Evolutionary conservation across 2,888 invertebrate genomes (phyloP).

Genomic region (Leucophenga montana): DNA sequence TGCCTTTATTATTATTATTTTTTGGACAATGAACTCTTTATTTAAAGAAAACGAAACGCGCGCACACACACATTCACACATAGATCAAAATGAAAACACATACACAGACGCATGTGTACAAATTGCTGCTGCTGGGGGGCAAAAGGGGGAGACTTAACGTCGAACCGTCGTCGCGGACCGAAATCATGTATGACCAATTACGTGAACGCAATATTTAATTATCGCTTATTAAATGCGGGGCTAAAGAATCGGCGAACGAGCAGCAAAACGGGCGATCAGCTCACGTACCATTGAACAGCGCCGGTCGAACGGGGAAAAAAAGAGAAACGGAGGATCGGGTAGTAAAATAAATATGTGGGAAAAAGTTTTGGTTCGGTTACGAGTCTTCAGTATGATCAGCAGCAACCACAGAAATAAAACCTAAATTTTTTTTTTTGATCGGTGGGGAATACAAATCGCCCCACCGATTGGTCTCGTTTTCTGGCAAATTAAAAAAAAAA

Average conservation of each 20-base stretch:
- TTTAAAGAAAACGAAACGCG: conserved; percentile 26
- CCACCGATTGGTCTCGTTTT: too few species aligned
- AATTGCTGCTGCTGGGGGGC: not conserved
- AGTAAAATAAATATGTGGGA: too few species aligned
- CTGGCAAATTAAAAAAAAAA: too few species aligned
- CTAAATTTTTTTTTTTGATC: too few species aligned
- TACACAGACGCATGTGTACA: not conserved
- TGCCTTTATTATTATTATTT: conserved; percentile 32
- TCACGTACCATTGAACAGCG: conserved; percentile 14
- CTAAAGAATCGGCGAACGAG: not conserved
- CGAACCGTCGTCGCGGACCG: not conserved
- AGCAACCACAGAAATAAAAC: too few species aligned
- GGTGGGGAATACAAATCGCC: too few species aligned
- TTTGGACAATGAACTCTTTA: conserved; percentile 55
- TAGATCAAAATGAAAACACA: not conserved
- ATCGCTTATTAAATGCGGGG: conserved; percentile 39
- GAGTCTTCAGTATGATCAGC: too few species aligned
- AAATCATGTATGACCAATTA: conserved; percentile 45
- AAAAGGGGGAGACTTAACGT: not conserved
- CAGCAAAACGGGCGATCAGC: too few species aligned
- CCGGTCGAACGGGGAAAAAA: conserved; percentile 32
- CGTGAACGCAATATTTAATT: conserved; percentile 58
- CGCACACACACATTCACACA: conserved; percentile 7
- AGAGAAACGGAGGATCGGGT: conserved; percentile 4
- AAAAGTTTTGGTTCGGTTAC: too few species aligned